Conservation (phyloP, 2,888 invertebrate species). For the Hyalella azteca region DNA sequence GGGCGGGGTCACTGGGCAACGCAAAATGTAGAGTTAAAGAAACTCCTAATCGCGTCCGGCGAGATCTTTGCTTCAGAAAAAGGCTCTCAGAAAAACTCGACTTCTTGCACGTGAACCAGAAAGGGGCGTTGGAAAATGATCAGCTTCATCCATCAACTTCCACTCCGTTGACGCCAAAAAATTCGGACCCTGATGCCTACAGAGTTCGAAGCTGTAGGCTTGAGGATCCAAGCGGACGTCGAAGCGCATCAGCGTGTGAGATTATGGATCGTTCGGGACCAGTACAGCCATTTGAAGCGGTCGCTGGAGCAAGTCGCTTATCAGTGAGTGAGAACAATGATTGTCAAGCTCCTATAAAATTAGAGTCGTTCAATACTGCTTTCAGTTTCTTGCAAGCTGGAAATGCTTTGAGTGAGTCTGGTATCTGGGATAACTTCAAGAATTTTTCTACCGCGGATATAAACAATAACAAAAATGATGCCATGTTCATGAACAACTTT, state of each 20-base stretch:
- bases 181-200: not conserved
- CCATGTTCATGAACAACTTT: not conserved
- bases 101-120: too few species aligned
- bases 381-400: not conserved
- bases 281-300: not conserved
- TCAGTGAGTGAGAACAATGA: not conserved
- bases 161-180: too few species aligned
- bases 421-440: not conserved
- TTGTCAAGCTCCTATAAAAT: not conserved
- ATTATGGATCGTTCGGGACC: not conserved
- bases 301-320: not conserved
- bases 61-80: too few species aligned
- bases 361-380: not conserved
- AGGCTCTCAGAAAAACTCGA: too few species aligned
- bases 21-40: too few species aligned
- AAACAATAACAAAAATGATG: not conserved
- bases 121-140: too few species aligned
- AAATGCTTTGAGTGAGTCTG: not conserved
- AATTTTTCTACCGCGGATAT: not conserved
- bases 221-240: not conserved
- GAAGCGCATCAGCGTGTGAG: not conserved
- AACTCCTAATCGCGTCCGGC: too few species aligned
- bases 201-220: not conserved
- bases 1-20: too few species aligned
- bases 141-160: too few species aligned